Conservation (phyloP, 53 echinoderm and acorn worm species). For the Glandiceps talaboti region DNA sequence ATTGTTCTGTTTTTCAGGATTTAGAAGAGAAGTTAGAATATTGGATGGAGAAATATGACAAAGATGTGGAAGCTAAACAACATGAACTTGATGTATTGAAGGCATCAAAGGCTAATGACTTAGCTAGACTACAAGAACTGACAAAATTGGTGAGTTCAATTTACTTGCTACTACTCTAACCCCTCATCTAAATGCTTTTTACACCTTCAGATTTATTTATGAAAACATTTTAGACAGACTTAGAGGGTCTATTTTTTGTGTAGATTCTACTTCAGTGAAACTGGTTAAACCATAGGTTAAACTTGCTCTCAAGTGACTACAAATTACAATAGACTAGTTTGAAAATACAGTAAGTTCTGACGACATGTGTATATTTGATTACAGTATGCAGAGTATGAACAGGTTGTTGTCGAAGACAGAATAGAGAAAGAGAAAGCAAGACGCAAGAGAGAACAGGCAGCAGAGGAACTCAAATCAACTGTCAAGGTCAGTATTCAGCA, state of each 20-base stretch:
- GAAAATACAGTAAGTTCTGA: too few relatives aligned
- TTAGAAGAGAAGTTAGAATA: constrained; percentile 89
- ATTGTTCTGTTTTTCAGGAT: constrained; percentile 38
- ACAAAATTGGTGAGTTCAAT: constrained; percentile 77
- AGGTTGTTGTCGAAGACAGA: constrained; percentile 87
- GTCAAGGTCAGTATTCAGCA: too few relatives aligned
- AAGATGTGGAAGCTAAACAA: constrained; percentile 86
- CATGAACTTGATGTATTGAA: constrained; percentile 91
- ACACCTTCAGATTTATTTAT: too few relatives aligned
- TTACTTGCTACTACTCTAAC: too few relatives aligned
- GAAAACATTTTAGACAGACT: too few relatives aligned
- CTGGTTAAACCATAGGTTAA: too few relatives aligned
- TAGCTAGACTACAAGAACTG: constrained; percentile 83
- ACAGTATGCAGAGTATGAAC: constrained; percentile 85
- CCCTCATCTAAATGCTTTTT: too few relatives aligned
- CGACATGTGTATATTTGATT: too few relatives aligned
- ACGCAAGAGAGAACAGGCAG: constrained; percentile 69
- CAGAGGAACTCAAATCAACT: constrained; percentile 79
- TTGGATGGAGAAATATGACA: constrained; percentile 99
- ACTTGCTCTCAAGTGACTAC: too few relatives aligned
- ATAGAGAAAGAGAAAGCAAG: constrained; percentile 93
- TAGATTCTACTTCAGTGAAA: too few relatives aligned
- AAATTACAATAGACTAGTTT: too few relatives aligned
- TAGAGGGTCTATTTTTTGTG: too few relatives aligned
- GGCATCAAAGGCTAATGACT: constrained; percentile 86